Conservation (phyloP, 2,888 invertebrate genomes). For the Alviniconcha strummeri region DNA sequence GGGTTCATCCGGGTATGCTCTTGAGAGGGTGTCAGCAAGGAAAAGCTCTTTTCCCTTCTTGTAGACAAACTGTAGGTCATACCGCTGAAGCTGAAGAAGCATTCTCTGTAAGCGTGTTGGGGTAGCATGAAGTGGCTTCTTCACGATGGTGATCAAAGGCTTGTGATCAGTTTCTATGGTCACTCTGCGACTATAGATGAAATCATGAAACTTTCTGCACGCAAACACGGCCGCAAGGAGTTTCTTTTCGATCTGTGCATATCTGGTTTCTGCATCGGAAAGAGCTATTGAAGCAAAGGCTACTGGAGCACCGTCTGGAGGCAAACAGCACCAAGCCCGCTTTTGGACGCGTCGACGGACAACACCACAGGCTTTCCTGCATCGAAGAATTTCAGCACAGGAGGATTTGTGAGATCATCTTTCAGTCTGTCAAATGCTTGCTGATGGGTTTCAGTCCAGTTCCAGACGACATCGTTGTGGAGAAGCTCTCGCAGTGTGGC, state of each 20-base stretch:
- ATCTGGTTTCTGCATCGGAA: background rate
- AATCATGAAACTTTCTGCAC: background rate
- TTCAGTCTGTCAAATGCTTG: constrained; percentile 12
- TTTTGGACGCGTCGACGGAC: background rate
- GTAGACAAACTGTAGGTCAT: background rate
- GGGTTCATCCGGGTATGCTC: constrained; percentile 23
- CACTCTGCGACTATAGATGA: background rate
- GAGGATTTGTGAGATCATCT: background rate
- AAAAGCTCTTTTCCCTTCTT: constrained; percentile 23
- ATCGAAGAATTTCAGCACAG: constrained; percentile 34
- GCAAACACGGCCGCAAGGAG: background rate
- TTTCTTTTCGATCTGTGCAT: constrained; percentile 1
- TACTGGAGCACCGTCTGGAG: background rate
- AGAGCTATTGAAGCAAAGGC: background rate
- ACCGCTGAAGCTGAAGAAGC: background rate
- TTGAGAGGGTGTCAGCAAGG: constrained; percentile 42
- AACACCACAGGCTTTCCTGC: background rate
- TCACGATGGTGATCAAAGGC: background rate
- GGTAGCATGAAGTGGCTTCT: background rate
- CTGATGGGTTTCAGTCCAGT: constrained; percentile 23
- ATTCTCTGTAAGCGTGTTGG: background rate
- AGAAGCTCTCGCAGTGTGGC: background rate
- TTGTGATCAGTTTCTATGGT: constrained; percentile 15
- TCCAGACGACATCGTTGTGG: background rate
- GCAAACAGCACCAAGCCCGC: constrained; percentile 41